Evolutionary conservation across 1,140 invertebrate species (phyloP).

Genomic region (Papilio dardanus): DNA sequence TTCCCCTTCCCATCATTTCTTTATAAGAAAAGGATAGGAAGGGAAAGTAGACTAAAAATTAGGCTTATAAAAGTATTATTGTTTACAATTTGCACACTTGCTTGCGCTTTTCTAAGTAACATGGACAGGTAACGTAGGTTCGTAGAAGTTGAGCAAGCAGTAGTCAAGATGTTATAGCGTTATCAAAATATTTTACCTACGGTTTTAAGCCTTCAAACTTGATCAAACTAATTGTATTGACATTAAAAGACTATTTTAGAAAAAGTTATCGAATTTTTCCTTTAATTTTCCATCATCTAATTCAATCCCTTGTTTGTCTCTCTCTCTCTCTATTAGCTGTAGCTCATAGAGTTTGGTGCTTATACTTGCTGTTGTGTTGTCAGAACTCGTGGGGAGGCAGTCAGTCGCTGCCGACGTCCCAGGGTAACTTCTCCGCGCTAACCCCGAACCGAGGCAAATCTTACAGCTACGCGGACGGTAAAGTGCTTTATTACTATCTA

Average conservation of each 20-base stretch:
- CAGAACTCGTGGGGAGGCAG: constrained; percentile 3
- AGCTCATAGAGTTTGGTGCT: not conserved
- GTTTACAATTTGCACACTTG: not conserved
- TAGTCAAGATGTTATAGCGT: too few species aligned
- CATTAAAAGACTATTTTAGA: too few species aligned
- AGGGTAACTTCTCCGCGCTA: not conserved
- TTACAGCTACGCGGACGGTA: not conserved
- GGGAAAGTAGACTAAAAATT: too few species aligned
- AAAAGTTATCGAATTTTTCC: too few species aligned
- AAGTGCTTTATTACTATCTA: not conserved
- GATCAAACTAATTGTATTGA: too few species aligned
- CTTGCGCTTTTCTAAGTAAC: not conserved
- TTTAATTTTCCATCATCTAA: too few species aligned
- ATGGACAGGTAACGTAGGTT: not conserved
- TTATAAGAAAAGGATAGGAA: too few species aligned
- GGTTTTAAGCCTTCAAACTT: too few species aligned
- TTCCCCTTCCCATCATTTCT: too few species aligned
- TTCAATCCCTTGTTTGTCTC: too few species aligned
- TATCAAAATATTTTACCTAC: not conserved
- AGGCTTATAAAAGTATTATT: too few species aligned
- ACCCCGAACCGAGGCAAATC: not conserved
- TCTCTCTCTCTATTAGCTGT: too few species aligned
- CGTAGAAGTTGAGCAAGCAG: not conserved
- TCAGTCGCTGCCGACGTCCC: not conserved
- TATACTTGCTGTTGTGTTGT: not conserved